Conservation (phyloP, 2,113 vertebrate genomes). For the Nothocercus nigrocapillus region DNA sequence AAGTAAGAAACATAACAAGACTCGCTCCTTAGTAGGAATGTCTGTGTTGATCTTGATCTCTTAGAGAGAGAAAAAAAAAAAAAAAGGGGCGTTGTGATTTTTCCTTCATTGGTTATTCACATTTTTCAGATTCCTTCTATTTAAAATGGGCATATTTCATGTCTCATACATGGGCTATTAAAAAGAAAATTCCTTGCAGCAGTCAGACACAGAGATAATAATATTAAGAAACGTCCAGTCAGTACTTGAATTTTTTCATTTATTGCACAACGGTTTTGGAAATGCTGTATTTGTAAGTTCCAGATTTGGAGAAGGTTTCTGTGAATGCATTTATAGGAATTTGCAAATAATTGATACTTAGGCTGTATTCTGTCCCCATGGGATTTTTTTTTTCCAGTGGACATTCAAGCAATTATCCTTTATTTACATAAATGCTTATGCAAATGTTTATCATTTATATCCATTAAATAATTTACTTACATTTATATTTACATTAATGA, state of each 20-base stretch:
- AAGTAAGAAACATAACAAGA: not conserved
- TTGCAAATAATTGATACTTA: not conserved
- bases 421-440: not conserved
- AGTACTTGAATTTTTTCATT: not conserved
- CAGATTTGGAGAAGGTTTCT: not conserved
- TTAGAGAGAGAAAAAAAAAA: not conserved
- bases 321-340: not conserved
- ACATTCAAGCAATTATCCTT: not conserved
- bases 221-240: not conserved
- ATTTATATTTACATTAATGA: not conserved
- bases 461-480: not conserved
- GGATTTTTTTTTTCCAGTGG: not conserved
- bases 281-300: not conserved
- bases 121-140: not conserved
- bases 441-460: not conserved
- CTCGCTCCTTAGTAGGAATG: not conserved
- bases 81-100: no score
- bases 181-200: not conserved
- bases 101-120: not conserved
- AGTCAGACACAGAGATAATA: not conserved
- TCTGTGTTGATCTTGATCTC: not conserved
- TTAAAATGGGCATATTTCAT: not conserved
- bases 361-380: not conserved
- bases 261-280: not conserved
- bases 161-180: not conserved